Conservation (phyloP, 2,113 vertebrate genomes). For the Felis catus region F.catus_Fca126_mat1.0 CM031420.1:81825001-81825500, state of each 20-base stretch:
- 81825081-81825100: background rate
- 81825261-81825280: background rate
- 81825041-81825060: conserved; percentile 10
- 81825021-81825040: background rate
- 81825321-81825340: no score
- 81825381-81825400: background rate
- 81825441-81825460: background rate
- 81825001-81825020: background rate
- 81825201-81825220: background rate
- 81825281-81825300: background rate
- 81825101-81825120: background rate
- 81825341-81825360: no score
- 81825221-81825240: background rate
- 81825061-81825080: background rate
- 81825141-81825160: conserved; percentile 19
- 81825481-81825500: background rate
- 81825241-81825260: background rate
- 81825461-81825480: background rate
- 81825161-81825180: conserved; percentile 6
- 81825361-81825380: background rate
- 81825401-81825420: background rate
- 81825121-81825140: conserved; percentile 18
- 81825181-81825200: background rate
- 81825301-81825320: background rate
- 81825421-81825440: background rate